A percentile compares a stretch with the other conserved stretches of the same genome.
Evolutionary conservation across 2,888 invertebrate genomes (phyloP).

Genomic region (Zonitis immaculata): DNA sequence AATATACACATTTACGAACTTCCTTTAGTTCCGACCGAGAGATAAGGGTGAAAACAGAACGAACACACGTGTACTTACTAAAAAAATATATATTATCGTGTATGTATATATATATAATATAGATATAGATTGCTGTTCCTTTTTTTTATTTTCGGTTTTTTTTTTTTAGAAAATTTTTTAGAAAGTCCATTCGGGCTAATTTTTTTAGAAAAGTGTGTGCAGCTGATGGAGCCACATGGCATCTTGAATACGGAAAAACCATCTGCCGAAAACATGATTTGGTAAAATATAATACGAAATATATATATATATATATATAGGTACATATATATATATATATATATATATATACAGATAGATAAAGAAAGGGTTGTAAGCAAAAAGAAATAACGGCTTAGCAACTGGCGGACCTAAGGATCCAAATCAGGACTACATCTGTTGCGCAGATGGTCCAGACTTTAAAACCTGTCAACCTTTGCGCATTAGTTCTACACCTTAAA

Average conservation of each 20-base stretch:
- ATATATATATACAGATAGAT: too few relatives aligned
- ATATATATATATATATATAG: too few relatives aligned
- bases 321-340: too few relatives aligned
- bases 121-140: conserved; percentile 14
- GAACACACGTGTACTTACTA: conserved; percentile 18
- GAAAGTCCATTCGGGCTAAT: conserved; percentile 9
- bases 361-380: conserved; percentile 44
- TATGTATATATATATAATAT: too few relatives aligned
- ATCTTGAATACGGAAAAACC: conserved; percentile 42
- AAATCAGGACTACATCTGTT: conserved; percentile 48
- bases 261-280: conserved; percentile 46
- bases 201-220: conserved; percentile 34
- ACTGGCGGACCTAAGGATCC: conserved; percentile 42
- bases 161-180: conserved; percentile 10
- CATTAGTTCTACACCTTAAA: conserved; percentile 25
- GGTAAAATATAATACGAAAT: conserved; percentile 40
- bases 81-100: not conserved
- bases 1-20: conserved; percentile 19
- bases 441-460: conserved; percentile 42
- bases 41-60: conserved; percentile 11
- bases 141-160: conserved; percentile 12
- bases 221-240: conserved; percentile 47
- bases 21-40: conserved; percentile 17
- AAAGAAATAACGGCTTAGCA: conserved; percentile 44
- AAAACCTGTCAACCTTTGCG: conserved; percentile 23